phyloP scores from a whole-genome alignment of 2,113 vertebrate species.

The Cichladusa arquata region DNA sequence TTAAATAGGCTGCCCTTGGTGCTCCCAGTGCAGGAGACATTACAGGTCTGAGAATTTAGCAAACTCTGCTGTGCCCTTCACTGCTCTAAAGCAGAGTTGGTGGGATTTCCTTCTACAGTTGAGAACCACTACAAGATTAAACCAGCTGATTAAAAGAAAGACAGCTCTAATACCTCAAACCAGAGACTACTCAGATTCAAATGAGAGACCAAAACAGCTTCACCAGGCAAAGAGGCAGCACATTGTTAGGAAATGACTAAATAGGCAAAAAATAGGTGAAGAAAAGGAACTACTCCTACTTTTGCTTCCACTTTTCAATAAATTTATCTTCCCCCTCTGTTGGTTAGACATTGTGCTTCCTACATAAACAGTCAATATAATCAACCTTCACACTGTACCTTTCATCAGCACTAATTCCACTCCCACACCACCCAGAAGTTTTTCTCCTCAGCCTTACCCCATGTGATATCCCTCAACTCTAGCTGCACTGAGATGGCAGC shows the following conservation, averaged over 20 bases:
- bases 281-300: constrained; percentile 5
- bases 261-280: neutral
- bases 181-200: neutral
- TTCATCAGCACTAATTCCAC: neutral
- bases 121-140: neutral
- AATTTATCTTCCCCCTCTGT: neutral
- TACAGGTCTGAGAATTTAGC: neutral
- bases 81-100: neutral
- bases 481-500: neutral
- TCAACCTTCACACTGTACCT: neutral
- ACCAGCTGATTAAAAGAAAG: neutral
- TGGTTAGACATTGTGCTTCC: neutral
- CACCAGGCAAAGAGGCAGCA: neutral
- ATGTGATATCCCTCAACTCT: neutral
- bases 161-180: neutral
- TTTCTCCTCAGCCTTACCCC: neutral
- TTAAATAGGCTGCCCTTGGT: neutral
- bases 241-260: neutral
- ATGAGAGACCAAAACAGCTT: neutral
- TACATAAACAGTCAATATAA: neutral
- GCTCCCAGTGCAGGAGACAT: neutral
- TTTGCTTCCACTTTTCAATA: neutral
- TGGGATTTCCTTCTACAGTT: neutral
- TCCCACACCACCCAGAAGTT: neutral
- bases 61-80: neutral